Conservation (phyloP, 2,888 invertebrate genomes). For the Philereme vetulata region DNA sequence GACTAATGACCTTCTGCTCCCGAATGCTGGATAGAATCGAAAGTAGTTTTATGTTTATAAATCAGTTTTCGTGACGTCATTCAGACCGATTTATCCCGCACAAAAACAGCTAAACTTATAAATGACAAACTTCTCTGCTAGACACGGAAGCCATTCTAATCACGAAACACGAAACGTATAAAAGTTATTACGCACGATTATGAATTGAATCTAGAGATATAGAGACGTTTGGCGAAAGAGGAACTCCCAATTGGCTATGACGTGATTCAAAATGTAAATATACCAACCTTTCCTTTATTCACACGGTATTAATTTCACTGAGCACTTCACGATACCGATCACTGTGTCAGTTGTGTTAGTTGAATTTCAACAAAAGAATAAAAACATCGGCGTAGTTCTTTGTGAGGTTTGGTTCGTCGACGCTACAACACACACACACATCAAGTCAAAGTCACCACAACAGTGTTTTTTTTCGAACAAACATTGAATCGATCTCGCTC, state of each 20-base stretch:
- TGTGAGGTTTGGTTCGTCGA: conserved; percentile 61
- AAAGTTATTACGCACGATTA: conserved; percentile 30
- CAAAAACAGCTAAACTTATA: conserved; percentile 51
- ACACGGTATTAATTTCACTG: conserved; percentile 31
- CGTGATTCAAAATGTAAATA: conserved; percentile 61
- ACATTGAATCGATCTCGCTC: conserved; percentile 11
- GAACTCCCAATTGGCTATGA: conserved; percentile 64
- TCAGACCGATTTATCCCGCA: conserved; percentile 66
- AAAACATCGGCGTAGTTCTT: conserved; percentile 66
- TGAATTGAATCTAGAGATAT: conserved; percentile 33
- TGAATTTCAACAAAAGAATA: conserved; percentile 42
- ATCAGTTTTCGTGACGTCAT: conserved; percentile 79
- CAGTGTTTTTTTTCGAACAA: not conserved
- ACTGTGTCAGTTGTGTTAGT: conserved; percentile 27
- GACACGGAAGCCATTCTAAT: conserved; percentile 23
- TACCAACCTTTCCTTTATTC: conserved; percentile 57
- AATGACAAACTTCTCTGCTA: conserved; percentile 32
- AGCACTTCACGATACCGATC: conserved; percentile 33
- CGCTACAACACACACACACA: conserved; percentile 53
- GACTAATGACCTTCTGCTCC: conserved; percentile 74
- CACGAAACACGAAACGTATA: not conserved
- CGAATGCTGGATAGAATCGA: conserved; percentile 69
- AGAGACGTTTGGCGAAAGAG: conserved; percentile 45
- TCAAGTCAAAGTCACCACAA: conserved; percentile 16
- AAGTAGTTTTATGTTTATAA: conserved; percentile 77